phyloP scores from a whole-genome alignment of 2,888 invertebrate species.

The Falcaria lacertinaria region DNA sequence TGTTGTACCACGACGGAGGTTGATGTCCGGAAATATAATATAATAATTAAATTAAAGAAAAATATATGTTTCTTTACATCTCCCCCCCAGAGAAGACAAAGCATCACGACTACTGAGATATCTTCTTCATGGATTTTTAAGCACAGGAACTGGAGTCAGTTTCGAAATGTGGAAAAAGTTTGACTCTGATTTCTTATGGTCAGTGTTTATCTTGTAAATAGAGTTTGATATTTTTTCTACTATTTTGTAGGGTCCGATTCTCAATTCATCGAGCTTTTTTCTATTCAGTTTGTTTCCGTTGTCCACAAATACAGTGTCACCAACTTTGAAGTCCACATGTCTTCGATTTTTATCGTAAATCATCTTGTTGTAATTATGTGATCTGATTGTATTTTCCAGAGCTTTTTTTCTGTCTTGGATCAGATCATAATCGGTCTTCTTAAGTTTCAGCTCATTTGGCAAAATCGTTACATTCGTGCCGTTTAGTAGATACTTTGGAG shows the following conservation, averaged over 20 bases:
- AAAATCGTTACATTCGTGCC: conserved; percentile 21
- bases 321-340: conserved; percentile 15
- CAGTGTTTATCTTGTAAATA: too few species aligned
- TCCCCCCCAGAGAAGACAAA: too few species aligned
- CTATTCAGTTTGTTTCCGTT: conserved; percentile 30
- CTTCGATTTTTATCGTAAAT: conserved; percentile 15
- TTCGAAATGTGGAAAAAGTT: too few species aligned
- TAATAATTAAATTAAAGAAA: too few species aligned
- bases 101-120: too few species aligned
- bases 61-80: too few species aligned
- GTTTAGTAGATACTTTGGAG: conserved; percentile 26
- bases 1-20: too few species aligned
- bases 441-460: conserved; percentile 20
- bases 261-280: conserved; percentile 27
- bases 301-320: conserved; percentile 25
- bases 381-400: conserved; percentile 22
- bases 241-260: conserved; percentile 14
- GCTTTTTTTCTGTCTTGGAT: conserved; percentile 19
- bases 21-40: too few species aligned
- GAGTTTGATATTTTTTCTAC: too few species aligned
- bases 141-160: too few species aligned
- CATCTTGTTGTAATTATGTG: conserved; percentile 24
- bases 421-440: conserved; percentile 10
- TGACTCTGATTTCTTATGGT: too few species aligned
- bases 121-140: too few species aligned